A percentile compares a stretch with the other conserved stretches of the same genome.
Conservation (phyloP, 1,140 invertebrate genomes). For the Triops longicaudatus region DNA sequence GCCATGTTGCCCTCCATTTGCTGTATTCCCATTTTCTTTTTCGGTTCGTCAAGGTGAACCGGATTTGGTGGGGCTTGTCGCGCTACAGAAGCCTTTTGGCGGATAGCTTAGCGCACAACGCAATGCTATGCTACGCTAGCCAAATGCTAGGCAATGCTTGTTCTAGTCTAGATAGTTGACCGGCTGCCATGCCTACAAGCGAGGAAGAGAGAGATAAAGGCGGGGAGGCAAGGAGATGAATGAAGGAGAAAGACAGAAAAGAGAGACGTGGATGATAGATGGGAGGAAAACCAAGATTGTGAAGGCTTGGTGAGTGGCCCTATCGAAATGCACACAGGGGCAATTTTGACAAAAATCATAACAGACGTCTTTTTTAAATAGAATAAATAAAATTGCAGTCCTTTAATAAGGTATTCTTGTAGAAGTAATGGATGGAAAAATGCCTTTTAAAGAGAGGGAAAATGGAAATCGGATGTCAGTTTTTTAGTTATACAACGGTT, state of each 20-base stretch:
- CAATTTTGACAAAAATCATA: too few species aligned
- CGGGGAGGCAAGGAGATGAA: background rate
- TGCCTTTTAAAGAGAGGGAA: too few species aligned
- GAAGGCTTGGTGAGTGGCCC: background rate
- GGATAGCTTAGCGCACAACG: background rate
- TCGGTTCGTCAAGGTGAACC: constrained; percentile 5
- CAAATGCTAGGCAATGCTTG: background rate
- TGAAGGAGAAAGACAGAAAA: background rate
- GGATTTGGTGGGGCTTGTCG: constrained; percentile 10
- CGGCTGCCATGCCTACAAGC: constrained; percentile 9
- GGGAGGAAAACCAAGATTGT: background rate
- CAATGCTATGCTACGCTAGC: background rate
- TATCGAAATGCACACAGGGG: too few species aligned
- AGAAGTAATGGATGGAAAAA: too few species aligned
- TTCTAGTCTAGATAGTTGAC: constrained; percentile 12
- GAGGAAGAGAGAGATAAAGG: background rate
- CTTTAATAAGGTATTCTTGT: too few species aligned
- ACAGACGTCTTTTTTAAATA: too few species aligned
- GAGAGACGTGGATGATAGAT: background rate
- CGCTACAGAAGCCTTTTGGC: background rate
- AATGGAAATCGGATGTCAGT: too few species aligned
- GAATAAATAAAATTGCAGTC: too few species aligned
- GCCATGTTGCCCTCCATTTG: background rate
- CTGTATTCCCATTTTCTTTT: background rate
- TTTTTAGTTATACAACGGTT: too few species aligned